Base-by-base conservation (phyloP, 2,888 invertebrate genomes). In the Smittia aterrima region DNA sequence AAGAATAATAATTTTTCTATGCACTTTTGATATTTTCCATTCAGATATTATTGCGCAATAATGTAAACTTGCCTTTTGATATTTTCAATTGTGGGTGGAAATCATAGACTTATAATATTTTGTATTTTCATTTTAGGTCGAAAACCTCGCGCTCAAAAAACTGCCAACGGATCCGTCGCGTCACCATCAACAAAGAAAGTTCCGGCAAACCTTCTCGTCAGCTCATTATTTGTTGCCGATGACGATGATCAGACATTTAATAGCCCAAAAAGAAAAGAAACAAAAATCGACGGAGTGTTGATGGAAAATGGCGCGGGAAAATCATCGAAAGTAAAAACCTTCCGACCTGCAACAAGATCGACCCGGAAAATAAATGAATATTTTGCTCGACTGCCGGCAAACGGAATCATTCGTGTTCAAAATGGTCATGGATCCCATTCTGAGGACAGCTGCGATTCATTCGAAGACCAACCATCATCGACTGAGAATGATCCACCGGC, bases 211-310 rank as follows among this genome's bases (percentile, higher is more conserved):
- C 58, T 58, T 2, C 58, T 58, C 9, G 58, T 58, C 58, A 58
- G 22, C 58, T 18, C 58, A 11, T 18, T 58, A 1, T 11, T 58
- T 11, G 2, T 2, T 4, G 20, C 16, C 9, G 58, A 58, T 58
- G 58, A 58, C 20, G 83, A 83, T 38, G 83, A 83, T 77, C 82
- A 80, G 77, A 79, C 81, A 74, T 78, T 77, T 79, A 81, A 83
- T 27, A 83, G 83, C 76, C 83, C 83, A 13, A 83, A 83, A 76
- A 80, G 83, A 76, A 83, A 83, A 80, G 83, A 83, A 77, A 82
- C 82, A 75, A 82, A 81, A 78, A 77, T 83, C 11, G 82, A 81
- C 76, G 79, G 78, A 53, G 54, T 66, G n/a, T n/a, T 66, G 27
- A 27, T 25, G 16, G 66, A 66, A 25, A 68, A 68, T 47, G 68